Conservation (phyloP, 2,888 invertebrate genomes). For the Ypsolopha scabrella region DNA sequence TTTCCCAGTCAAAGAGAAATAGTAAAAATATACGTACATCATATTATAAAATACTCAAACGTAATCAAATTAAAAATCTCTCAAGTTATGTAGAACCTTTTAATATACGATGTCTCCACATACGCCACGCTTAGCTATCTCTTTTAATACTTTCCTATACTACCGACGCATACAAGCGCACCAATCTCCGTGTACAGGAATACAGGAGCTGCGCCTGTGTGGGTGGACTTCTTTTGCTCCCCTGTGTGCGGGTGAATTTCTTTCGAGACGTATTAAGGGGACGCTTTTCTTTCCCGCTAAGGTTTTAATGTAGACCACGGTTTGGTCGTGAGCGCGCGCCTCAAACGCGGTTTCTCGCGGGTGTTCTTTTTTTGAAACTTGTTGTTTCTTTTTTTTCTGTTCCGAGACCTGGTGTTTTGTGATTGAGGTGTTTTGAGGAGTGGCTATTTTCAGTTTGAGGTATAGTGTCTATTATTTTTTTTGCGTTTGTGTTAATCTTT, state of each 20-base stretch:
- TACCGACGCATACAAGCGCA: constrained; percentile 39
- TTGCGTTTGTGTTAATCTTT: not conserved
- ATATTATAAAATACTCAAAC: too few relatives aligned
- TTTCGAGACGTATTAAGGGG: constrained; percentile 71
- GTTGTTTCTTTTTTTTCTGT: constrained; percentile 23
- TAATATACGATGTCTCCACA: too few relatives aligned
- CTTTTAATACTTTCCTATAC: constrained; percentile 65
- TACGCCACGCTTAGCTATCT: constrained; percentile 53
- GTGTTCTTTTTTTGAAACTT: constrained; percentile 24
- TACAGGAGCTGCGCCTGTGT: constrained; percentile 43
- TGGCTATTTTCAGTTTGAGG: constrained; percentile 6
- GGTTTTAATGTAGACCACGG: constrained; percentile 70
- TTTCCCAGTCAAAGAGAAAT: too few relatives aligned
- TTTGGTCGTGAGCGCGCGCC: constrained; percentile 67
- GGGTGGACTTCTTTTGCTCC: constrained; percentile 59
- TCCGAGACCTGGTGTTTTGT: constrained; percentile 34
- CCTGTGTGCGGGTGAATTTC: constrained; percentile 66
- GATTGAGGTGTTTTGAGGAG: constrained; percentile 14
- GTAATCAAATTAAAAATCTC: too few relatives aligned
- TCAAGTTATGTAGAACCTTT: too few relatives aligned
- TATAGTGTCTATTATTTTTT: constrained; percentile 3
- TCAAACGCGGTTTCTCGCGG: constrained; percentile 53
- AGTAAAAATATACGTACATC: too few relatives aligned
- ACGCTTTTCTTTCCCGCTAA: constrained; percentile 68
- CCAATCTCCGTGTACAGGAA: constrained; percentile 33